Conservation (phyloP, 1,140 invertebrate genomes). For the Physella acuta region DNA sequence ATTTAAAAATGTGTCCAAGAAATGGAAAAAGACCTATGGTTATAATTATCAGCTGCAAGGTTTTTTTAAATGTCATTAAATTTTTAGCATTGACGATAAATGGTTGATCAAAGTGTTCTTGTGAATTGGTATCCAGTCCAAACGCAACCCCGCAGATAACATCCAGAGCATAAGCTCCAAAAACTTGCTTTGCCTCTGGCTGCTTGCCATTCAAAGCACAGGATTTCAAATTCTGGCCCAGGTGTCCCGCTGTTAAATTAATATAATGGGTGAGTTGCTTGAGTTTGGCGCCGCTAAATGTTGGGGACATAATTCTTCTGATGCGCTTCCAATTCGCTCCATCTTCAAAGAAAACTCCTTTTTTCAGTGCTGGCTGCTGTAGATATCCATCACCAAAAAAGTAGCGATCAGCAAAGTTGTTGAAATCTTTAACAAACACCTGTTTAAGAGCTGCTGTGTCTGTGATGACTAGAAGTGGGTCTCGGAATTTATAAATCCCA, state of each 20-base stretch:
- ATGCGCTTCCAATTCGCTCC: conserved; percentile 62
- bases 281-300: conserved; percentile 65
- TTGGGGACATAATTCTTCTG: conserved; percentile 63
- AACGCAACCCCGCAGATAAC: conserved; percentile 66
- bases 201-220: background rate
- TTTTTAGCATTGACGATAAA: conserved; percentile 45
- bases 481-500: conserved; percentile 17
- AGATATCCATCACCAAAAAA: background rate
- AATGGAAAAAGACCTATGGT: background rate
- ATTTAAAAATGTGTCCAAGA: background rate
- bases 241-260: background rate
- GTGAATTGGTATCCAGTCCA: conserved; percentile 64
- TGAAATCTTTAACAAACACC: conserved; percentile 23
- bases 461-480: conserved; percentile 12
- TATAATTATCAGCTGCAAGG: background rate
- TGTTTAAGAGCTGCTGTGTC: conserved; percentile 16
- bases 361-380: background rate
- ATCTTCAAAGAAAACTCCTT: conserved; percentile 7
- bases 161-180: conserved; percentile 65
- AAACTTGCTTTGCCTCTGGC: conserved; percentile 9
- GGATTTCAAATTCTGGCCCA: background rate
- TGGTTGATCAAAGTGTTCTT: conserved; percentile 59
- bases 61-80: background rate
- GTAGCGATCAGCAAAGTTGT: conserved; percentile 12
- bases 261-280: conserved; percentile 56